Evolutionary conservation across 2,113 vertebrate genomes (phyloP), one percentile per base, ranked within the genome.

Genomic region (Cyanoramphus novaezelandiae): DNA sequence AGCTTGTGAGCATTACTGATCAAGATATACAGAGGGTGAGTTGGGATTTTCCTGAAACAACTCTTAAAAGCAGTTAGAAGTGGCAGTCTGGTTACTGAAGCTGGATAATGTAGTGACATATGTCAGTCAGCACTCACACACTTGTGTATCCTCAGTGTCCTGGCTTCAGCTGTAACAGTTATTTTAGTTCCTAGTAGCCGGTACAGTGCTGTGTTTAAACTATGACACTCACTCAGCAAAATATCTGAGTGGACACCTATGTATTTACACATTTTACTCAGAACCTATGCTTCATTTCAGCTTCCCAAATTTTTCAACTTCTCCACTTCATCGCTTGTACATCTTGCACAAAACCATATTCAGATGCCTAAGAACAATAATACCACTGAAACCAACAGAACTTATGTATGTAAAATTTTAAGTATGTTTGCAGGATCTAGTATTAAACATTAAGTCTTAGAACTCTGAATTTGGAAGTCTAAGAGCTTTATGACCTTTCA

Each of bases 391-490:
- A 43, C 37, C 50, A 77, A 63, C 59, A 95, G 52, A 77, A 84
- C 19, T 70, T 37, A 55, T 14, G 11, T 67, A 88, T 88, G 76
- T 53, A 92, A 90, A 95, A 77, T 92, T 90, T 55, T 74, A 93
- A 87, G 53, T 53, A 65, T 62, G 24, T 91, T 92, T 93, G 43
- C 23, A 79, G 55, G 69, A 93, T 63, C 94, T 89, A 77, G 20
- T 35, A 77, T 50, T 86, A 55, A 86, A 80, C 52, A 63, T 75
- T 70, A 87, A 92, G 81, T 35, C 79, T 90, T 76, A 80, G 50
- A 68, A 86, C 72, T 95, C 86, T 92, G 52, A 96, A 78, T 90
- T 83, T 92, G 72, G 76, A 92, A 78, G 64, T 65, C 72, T 78
- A 90, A 63, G 75, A 94, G 60, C 82, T 90, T 78, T 44, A 37